Percentiles rank a stretch among this genome's conserved stretches.
Evolutionary conservation across 2,888 invertebrate genomes (phyloP).

Genomic region (Hypselothyrea guttata): DNA sequence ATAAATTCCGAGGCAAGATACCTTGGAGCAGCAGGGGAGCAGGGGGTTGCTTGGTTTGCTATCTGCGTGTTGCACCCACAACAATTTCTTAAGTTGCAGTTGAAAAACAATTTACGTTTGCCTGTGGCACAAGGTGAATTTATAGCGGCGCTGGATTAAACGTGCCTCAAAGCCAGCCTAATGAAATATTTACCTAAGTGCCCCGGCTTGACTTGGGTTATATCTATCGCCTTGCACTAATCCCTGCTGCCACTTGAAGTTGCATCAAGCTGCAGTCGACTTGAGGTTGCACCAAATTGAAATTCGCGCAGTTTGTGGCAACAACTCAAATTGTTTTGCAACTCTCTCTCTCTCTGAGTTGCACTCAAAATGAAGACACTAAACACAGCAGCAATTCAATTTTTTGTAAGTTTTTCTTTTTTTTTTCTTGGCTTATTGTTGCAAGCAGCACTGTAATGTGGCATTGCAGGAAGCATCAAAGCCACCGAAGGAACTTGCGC

Average conservation of each 20-base stretch:
- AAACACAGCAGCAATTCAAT: constrained; percentile 40
- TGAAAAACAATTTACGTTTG: constrained; percentile 64
- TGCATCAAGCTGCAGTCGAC: constrained; percentile 14
- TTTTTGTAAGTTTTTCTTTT: too few relatives aligned
- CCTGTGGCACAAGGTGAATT: constrained; percentile 28
- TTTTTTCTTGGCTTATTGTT: constrained; percentile 56
- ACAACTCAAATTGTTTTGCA: constrained; percentile 37
- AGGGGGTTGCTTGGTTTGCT: too few relatives aligned
- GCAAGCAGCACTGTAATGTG: constrained; percentile 53
- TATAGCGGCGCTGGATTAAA: constrained; percentile 52
- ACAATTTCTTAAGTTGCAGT: constrained; percentile 47
- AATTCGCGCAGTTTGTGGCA: constrained; percentile 24
- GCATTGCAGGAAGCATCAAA: constrained; percentile 41
- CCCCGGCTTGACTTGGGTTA: constrained; percentile 33
- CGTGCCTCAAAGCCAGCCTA: constrained; percentile 56
- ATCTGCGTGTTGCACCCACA: constrained; percentile 52
- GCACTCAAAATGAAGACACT: constrained; percentile 67
- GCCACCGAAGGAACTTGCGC: constrained; percentile 53
- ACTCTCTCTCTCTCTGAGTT: constrained; percentile 38
- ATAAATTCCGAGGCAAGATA: constrained; percentile 43
- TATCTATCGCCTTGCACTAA: constrained; percentile 25
- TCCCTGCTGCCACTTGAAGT: constrained; percentile 35
- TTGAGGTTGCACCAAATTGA: constrained; percentile 34
- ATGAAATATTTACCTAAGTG: constrained; percentile 69
- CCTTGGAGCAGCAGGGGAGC: not conserved